These are phyloP conservation scores for Idris sp. DNA, from an alignment of 1,140 invertebrate species.

Conservation along the genomic window DNA sequence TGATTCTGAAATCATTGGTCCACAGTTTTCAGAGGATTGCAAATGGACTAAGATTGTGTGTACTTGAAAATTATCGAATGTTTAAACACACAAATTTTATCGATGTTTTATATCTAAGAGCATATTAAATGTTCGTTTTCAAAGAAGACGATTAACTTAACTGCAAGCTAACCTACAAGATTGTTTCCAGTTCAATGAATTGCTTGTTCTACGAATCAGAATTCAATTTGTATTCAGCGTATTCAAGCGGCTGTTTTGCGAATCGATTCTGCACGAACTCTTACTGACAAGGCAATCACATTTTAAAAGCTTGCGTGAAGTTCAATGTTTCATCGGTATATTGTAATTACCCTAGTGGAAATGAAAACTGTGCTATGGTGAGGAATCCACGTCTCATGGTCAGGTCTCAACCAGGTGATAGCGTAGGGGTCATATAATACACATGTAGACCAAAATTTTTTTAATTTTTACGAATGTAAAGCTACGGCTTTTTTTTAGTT, in stretches of 20 bases:
- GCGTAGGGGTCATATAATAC: no score
- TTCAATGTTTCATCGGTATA: slow-evolving; percentile 50
- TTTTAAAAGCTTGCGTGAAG: slow-evolving; percentile 51
- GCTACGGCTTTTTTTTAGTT: no score
- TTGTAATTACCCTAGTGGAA: no score
- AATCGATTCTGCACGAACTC: slow-evolving; percentile 60
- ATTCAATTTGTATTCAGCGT: slow-evolving; percentile 60
- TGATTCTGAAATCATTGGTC: no score
- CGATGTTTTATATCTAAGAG: slow-evolving; percentile 45
- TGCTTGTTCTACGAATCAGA: slow-evolving; percentile 61
- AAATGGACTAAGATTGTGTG: slow-evolving; percentile 9
- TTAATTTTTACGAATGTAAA: no score
- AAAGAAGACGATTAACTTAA: slow-evolving; percentile 55
- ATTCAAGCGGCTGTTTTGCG: slow-evolving; percentile 58
- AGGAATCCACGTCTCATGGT: no score
- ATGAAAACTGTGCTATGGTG: no score
- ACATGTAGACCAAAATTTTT: no score
- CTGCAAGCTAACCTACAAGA: slow-evolving; percentile 56
- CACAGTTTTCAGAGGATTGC: background rate
- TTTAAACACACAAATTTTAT: slow-evolving; percentile 43
- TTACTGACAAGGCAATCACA: slow-evolving; percentile 57
- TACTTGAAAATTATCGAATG: slow-evolving; percentile 15
- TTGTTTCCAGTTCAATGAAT: slow-evolving; percentile 59
- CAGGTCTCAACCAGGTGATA: no score
- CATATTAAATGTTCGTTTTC: slow-evolving; percentile 55